Conservation (phyloP, 2,113 vertebrate genomes). For the Murina feae region DNA sequence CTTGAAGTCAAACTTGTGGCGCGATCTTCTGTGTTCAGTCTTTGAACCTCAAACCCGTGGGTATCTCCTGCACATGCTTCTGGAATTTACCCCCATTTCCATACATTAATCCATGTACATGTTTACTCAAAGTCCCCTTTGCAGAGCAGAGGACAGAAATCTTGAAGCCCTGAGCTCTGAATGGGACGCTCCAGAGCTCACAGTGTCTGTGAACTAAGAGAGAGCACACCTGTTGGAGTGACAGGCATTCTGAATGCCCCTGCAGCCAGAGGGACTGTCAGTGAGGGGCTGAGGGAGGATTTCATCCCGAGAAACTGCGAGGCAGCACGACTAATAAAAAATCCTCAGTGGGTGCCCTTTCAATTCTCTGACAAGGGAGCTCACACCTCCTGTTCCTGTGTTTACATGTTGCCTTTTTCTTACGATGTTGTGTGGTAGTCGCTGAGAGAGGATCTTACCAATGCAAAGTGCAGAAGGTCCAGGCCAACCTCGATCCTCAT, state of each 20-base stretch:
- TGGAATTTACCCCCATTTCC: background rate
- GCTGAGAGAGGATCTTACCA: conserved; percentile 81
- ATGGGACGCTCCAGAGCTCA: background rate
- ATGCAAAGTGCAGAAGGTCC: conserved; percentile 90
- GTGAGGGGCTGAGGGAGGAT: background rate
- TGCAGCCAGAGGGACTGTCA: background rate
- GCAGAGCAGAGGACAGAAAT: background rate
- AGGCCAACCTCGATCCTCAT: conserved; percentile 89
- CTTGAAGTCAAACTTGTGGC: background rate
- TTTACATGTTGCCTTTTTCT: background rate
- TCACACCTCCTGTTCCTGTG: background rate
- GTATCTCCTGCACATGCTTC: background rate
- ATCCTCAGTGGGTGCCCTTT: background rate
- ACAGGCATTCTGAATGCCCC: background rate
- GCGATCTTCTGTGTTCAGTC: background rate
- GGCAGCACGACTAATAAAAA: background rate
- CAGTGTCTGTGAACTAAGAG: background rate
- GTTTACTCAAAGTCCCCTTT: background rate
- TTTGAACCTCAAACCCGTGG: background rate
- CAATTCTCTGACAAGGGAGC: background rate
- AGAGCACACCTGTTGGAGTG: background rate
- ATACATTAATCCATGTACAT: background rate
- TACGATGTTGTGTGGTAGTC: background rate
- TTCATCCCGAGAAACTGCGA: background rate
- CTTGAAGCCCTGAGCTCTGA: background rate